phyloP scores from a whole-genome alignment of 2,888 invertebrate genomes.

The Agonum fuliginosum region DNA sequence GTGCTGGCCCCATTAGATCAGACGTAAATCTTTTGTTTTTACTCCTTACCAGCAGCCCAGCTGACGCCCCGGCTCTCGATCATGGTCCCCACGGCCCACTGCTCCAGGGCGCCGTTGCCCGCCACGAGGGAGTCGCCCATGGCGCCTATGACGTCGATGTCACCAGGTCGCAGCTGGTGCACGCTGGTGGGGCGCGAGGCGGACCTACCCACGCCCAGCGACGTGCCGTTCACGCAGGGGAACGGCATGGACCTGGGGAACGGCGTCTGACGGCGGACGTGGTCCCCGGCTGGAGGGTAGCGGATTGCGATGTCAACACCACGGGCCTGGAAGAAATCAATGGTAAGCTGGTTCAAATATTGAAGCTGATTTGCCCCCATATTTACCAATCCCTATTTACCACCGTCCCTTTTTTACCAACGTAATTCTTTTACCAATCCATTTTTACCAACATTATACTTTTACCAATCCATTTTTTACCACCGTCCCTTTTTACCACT shows the following conservation, averaged over 20 bases:
- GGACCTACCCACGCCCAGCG: conserved; percentile 68
- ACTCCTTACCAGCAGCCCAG: conserved; percentile 79
- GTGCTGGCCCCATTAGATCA: neutral
- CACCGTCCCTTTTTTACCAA: too few species aligned
- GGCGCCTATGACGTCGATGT: conserved; percentile 82
- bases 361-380: neutral
- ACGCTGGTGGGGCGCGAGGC: conserved; percentile 77
- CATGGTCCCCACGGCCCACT: conserved; percentile 83
- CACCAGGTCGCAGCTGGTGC: conserved; percentile 80
- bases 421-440: too few species aligned
- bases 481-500: too few species aligned
- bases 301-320: conserved; percentile 69
- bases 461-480: too few species aligned
- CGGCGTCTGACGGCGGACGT: conserved; percentile 75
- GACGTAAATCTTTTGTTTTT: neutral
- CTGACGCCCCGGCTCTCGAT: conserved; percentile 85
- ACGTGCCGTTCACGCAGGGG: conserved; percentile 75
- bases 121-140: conserved; percentile 84
- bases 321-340: conserved; percentile 62
- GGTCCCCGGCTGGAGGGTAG: conserved; percentile 73
- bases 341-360: neutral
- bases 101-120: conserved; percentile 83
- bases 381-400: neutral
- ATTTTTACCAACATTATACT: too few species aligned
- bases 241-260: conserved; percentile 75